Conservation (phyloP, 2,797 vertebrate species). For the Brotula barbata region DNA sequence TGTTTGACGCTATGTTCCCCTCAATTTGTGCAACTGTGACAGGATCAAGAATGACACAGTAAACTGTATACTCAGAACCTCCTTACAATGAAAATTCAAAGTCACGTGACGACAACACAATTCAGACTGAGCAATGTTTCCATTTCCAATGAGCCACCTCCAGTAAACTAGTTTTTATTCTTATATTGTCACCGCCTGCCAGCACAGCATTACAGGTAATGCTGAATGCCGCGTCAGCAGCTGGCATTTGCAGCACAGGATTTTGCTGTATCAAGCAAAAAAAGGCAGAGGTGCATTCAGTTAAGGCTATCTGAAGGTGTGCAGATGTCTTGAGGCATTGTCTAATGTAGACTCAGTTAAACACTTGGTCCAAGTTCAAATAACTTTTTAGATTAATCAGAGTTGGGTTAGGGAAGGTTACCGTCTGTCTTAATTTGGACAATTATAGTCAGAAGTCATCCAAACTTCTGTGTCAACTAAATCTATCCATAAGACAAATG, state of each 20-base stretch:
- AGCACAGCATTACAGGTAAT: conserved; percentile 39
- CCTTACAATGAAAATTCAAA: not conserved
- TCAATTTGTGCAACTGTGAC: not conserved
- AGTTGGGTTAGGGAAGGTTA: too few species aligned
- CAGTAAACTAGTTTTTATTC: conserved; percentile 15
- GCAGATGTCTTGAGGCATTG: too few species aligned
- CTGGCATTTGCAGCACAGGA: conserved; percentile 32
- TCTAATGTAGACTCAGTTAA: conserved; percentile 15
- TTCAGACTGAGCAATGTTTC: conserved; percentile 2
- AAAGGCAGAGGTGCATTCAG: conserved; percentile 45
- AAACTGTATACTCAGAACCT: not conserved
- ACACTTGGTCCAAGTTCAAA: not conserved
- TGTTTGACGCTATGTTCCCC: too few species aligned
- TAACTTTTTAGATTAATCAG: conserved; percentile 1
- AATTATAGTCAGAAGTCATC: too few species aligned
- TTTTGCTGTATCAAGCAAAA: conserved; percentile 43
- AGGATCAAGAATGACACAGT: not conserved
- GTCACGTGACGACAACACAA: conserved; percentile 2
- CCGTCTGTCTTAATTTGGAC: too few species aligned
- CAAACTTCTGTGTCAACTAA: too few species aligned
- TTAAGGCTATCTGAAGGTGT: conserved; percentile 26
- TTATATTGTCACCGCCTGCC: conserved; percentile 11
- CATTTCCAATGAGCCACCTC: not conserved
- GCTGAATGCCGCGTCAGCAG: conserved; percentile 47
- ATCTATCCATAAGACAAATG: too few species aligned